Base-by-base conservation (phyloP, 2,888 invertebrate genomes). In the Eurytoma californica region DNA sequence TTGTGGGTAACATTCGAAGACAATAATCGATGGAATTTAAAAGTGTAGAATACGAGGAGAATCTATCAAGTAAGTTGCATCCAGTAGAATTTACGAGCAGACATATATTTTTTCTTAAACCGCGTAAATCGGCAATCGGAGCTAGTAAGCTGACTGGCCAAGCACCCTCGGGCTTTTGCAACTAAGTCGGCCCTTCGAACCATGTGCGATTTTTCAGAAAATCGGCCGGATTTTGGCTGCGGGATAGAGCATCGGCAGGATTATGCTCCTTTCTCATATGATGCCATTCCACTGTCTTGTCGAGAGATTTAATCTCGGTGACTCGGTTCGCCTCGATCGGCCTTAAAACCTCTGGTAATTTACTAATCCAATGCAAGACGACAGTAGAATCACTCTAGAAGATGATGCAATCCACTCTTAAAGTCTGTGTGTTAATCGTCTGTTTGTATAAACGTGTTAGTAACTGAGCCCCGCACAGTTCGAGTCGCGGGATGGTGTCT, bases 311-410 rank as follows among this genome's bases (percentile, higher is more conserved):
- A 13, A 86, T 85, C 30, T 84, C 81, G 0, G 80, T 16, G 0
- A 85, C 81, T 0, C 83, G 58, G 58, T 83, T 84, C 14, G 66
- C 77, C n/a, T 82, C 84, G 28, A 82, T 83, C 0, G 74, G 67
- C 20, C 82, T 82, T 13, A 83, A 68, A 0, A 18, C 0, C 0
- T 82, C 61, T 1, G 84, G 80, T 16, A 80, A 72, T 3, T 79
- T 69, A n/a, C n/a, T n/a, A n/a, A n/a, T n/a, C n/a, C n/a, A n/a
- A n/a, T n/a, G n/a, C n/a, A n/a, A n/a, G n/a, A 82, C 83, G 3
- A 85, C 84, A 0, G 82, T 83, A 0, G 84, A 85, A 66, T 86
- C 86, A 3, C 81, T 82, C 82, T 84, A 86, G 60, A 83, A 83
- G 53, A 77, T 53, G 1, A 67, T 24, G 1, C 55, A 30, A 16